phyloP scores from a whole-genome alignment of 2,888 invertebrate species.

The Asteroscopus sphinx region DNA sequence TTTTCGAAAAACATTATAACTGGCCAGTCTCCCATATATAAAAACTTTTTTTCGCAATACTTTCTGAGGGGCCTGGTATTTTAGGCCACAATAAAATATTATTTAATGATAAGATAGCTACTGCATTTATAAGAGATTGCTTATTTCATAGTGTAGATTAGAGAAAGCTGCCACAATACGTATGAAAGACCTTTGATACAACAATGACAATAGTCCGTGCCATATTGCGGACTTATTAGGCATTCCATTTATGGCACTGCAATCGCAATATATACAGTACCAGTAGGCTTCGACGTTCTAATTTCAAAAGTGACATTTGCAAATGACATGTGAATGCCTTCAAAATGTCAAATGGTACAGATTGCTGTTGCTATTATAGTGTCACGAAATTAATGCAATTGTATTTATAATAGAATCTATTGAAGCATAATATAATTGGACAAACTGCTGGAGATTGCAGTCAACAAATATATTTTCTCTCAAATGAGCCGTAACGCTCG shows the following conservation, averaged over 20 bases:
- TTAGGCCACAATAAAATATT: no score
- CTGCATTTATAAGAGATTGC: neutral
- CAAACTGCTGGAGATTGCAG: slow-evolving; percentile 6
- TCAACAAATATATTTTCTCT: slow-evolving; percentile 29
- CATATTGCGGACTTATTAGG: slow-evolving; percentile 28
- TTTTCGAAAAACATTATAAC: no score
- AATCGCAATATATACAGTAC: slow-evolving; percentile 21
- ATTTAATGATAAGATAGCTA: no score
- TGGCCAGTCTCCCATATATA: no score
- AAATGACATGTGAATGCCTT: slow-evolving; percentile 33
- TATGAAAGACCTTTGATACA: slow-evolving; percentile 16
- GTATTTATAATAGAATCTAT: slow-evolving; percentile 26
- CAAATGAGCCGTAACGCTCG: slow-evolving; percentile 37
- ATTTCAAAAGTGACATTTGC: slow-evolving; percentile 40
- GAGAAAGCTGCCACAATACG: slow-evolving; percentile 18
- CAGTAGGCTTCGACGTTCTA: slow-evolving; percentile 3
- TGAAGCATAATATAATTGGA: slow-evolving; percentile 31
- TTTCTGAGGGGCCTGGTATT: no score
- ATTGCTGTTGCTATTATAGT: slow-evolving; percentile 12
- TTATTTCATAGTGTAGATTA: neutral
- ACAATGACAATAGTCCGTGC: slow-evolving; percentile 5
- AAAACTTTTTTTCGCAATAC: no score
- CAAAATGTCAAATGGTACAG: slow-evolving; percentile 46
- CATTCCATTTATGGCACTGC: slow-evolving; percentile 25
- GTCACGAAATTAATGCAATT: slow-evolving; percentile 29